Evolutionary conservation across 2,888 invertebrate genomes (phyloP).

Genomic region (Parasteatoda lunata): DNA sequence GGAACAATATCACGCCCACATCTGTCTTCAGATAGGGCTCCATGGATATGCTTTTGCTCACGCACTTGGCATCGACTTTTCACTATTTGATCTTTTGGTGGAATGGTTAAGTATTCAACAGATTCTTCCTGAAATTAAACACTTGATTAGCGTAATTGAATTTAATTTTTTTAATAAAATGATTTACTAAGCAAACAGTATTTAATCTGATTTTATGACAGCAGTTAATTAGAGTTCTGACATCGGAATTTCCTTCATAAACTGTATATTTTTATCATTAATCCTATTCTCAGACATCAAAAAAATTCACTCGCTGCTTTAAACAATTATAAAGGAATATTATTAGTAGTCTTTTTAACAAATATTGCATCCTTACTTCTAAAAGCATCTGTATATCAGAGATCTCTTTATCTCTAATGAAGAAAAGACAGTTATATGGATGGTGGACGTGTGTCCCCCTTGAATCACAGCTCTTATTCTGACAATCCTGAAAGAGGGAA

Average conservation of each 20-base stretch:
- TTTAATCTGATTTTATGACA: too few relatives aligned
- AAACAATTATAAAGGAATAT: too few relatives aligned
- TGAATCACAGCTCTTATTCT: constrained; percentile 24
- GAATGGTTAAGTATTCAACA: constrained; percentile 67
- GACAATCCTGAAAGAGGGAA: constrained; percentile 46
- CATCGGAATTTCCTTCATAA: too few relatives aligned
- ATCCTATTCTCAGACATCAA: too few relatives aligned
- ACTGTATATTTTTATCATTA: too few relatives aligned
- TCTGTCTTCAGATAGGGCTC: constrained; percentile 81
- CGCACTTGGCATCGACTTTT: constrained; percentile 83
- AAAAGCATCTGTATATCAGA: constrained; percentile 87
- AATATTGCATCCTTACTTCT: constrained; percentile 77
- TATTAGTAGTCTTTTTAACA: too few relatives aligned
- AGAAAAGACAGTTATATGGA: constrained; percentile 95
- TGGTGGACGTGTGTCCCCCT: constrained; percentile 93
- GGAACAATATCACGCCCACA: constrained; percentile 86
- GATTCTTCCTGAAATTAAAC: constrained; percentile 52
- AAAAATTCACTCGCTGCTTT: too few relatives aligned
- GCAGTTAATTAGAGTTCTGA: too few relatives aligned
- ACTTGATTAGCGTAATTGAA: too few relatives aligned
- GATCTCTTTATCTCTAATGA: constrained; percentile 92
- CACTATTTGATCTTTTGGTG: constrained; percentile 69
- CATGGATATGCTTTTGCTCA: constrained; percentile 88
- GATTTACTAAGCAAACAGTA: too few relatives aligned
- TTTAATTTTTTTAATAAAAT: too few relatives aligned